Base-by-base conservation (phyloP, 2,113 vertebrate genomes). In the Anarhynchus alexandrinus region DNA sequence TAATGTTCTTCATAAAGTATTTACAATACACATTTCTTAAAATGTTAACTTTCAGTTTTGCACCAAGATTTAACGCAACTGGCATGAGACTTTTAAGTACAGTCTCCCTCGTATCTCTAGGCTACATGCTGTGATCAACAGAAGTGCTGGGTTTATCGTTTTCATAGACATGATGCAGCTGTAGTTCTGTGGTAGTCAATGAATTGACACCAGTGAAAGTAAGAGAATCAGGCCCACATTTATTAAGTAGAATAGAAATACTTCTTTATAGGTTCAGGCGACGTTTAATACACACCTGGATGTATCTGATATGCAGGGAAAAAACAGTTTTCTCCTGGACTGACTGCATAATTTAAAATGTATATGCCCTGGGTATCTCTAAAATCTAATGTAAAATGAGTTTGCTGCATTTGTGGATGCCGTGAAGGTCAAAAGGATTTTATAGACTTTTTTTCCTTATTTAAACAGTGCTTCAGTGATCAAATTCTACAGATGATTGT, bases 41-140 rank as follows among this genome's bases (percentile, higher is more conserved):
- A 90, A 90, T 88, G 76, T 92, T 95, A 95, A 65, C 74, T 94
- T 94, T 71, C 76, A 61, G 51, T 79, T 96, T 97, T 92, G 49
- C 74, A 95, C 32, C 34, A 90, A 90, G 93, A 90, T 95, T 93
- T 94, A 96, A 83, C 51, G 88, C 40, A 74, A 61, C 69, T 77
- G 61, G 67, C 88, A 65, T 40, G 36, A 93, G 61, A 85, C 51
- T 88, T 81, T 73, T 82, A 96, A 96, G 82, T n/a, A 85, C 92
- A 96, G 76, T 88, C 82, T 97, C 64, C 17, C 30, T 90, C 0
- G 0, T 96, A 72, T 96, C 86, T 88, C 62, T 69, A 55, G 93
- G 76, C 62, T 91, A 59, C 73, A 45, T 4, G 32, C 42, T 72
- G 79, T 58, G 82, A 92, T 86, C 85, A 93, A 57, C 79, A 92